Evolutionary conservation across 2,113 vertebrate genomes (phyloP), one percentile per base, ranked within the genome.

Genomic region (Gambusia holbrooki): DNA sequence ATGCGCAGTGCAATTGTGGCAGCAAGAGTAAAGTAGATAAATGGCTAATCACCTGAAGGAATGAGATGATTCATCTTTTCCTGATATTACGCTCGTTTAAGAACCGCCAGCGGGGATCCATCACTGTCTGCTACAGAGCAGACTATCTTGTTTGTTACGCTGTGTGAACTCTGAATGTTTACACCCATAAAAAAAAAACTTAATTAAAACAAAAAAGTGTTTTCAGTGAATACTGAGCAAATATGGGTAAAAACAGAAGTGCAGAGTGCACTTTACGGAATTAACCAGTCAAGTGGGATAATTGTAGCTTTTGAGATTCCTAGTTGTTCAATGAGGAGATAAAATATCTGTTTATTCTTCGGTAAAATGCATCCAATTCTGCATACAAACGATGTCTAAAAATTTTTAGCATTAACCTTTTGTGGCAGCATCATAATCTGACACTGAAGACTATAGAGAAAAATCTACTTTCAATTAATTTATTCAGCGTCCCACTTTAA

Each of bases 31-130:
- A 87, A 76, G 81, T 68, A 83, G 90, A 90, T 88, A 78, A 88
- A 92, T 90, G 88, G 69, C 87, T 76, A 87, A 87, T 92, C 86
- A 90, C 84, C 77, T 82, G 37, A 62, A 77, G 81, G 71, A 88
- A 75, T 61, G 79, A 83, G 86, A 88, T 86, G 84, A 92, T 92
- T 90, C 85, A 94, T 93, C 86, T 84, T 80, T 62, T 86, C 76
- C 87, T 84, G 77, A 82, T 88, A 85, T 92, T 69, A 89, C 85
- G 80, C 87, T 87, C 74, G 81, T 90, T 90, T 90, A 90, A 81
- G 70, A 62, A 30, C 65, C 67, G 73, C 71, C 79, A 48, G 68
- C 30, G 78, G 87, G 87, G 70, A 84, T 89, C n/a, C 73, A 88
- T 85, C 89, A 88, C 65, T 69, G 84, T 84, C 88, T 84, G 29